These are phyloP conservation scores for Rattus rattus DNA, from an alignment of 2,113 vertebrate species.

Conservation along the genomic window DNA sequence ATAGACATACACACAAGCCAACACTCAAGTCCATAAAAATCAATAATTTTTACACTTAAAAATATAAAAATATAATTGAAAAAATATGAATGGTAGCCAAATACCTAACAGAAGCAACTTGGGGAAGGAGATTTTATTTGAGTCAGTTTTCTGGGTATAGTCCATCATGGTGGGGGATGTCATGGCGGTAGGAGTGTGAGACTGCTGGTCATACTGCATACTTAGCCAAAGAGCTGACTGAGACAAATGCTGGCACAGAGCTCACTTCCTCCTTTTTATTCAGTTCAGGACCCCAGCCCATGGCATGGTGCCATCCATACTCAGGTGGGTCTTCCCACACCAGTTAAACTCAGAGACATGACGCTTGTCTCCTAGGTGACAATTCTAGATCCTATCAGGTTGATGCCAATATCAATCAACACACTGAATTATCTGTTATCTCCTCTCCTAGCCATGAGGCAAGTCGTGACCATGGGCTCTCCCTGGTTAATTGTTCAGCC, in stretches of 20 bases:
- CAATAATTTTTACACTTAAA: background rate
- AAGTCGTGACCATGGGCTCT: background rate
- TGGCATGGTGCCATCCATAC: background rate
- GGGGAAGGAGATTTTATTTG: background rate
- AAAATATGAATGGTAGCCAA: background rate
- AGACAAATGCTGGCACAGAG: background rate
- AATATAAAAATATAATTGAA: background rate
- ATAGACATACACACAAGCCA: background rate
- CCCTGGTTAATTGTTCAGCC: background rate
- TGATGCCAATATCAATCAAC: background rate
- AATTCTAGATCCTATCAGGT: background rate
- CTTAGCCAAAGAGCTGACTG: too few species aligned
- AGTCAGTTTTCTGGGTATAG: background rate
- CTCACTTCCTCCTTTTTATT: background rate
- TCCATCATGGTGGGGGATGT: background rate
- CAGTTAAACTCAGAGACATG: background rate
- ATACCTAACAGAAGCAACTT: background rate
- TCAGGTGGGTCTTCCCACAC: background rate
- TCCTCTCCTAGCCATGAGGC: background rate
- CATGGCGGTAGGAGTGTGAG: background rate
- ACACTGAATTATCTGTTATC: background rate
- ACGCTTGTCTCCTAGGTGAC: background rate
- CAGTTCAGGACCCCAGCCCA: background rate
- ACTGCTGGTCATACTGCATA: background rate
- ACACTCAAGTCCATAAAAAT: background rate